Base-by-base conservation (phyloP, 2,113 vertebrate species). In the Puma concolor region DNA sequence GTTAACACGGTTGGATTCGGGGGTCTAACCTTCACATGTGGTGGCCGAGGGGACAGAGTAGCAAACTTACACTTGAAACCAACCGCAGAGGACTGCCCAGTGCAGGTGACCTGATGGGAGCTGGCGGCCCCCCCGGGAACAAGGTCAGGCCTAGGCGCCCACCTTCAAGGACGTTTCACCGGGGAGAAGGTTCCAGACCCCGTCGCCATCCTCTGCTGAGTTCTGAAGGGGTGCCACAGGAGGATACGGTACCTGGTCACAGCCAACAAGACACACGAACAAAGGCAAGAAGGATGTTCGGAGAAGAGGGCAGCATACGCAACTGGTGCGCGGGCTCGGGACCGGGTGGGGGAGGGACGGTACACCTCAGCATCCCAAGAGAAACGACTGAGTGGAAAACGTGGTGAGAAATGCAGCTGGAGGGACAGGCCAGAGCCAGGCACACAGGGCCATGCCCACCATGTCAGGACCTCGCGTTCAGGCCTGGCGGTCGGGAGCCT, bases 251-350 rank as follows among this genome's bases (percentile, higher is more conserved):
- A 6, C 44, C 60, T 19, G 14, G 50, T 72, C n/a, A 33, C 25
- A 27, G 29, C 41, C 52, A 80, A 79, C 29, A 50, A 44, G 84
- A 63, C 63, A 63, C 5, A 10, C 0, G 41, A 77, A 31, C 66
- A n/a, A 48, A 60, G 36, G 33, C 7, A 33, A 23, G 57, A 31
- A 66, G 16, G 50, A 5, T 0, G 0, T 23, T 4, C 11, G 16
- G 85, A 66, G 4, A 52, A 52, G 41, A 63, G 77, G 41, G 16
- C 6, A 50, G 64, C 74, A 10, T 14, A 23, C 50, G 63, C 48
- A 4, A 13, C 5, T 5, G 31, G 11, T 11, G 52, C n/a, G n/a
- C 2, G 9, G 0, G 7, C 11, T 1, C 15, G 23, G 41, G 41
- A 33, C 27, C 0, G 1, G 38, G 19, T 0, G 3, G 21, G 79